These are phyloP conservation scores for Rousettus leschenaultii DNA, from an alignment of 2,113 vertebrate genomes.

Conservation along the genomic window DNA sequence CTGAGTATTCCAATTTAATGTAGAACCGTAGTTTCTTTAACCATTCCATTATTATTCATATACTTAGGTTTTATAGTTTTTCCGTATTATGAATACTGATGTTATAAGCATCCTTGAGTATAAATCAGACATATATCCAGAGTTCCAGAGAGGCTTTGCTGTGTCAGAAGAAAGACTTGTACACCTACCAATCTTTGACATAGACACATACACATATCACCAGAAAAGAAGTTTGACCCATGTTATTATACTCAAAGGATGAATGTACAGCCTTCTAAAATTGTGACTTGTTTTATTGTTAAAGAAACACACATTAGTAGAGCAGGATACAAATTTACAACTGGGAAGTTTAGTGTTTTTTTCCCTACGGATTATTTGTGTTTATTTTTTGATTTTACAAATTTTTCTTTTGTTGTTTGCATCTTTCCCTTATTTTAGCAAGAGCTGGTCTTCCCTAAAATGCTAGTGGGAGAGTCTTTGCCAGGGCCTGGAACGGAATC, in stretches of 20 bases:
- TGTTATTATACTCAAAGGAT: background rate
- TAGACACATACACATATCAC: background rate
- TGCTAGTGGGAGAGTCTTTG: background rate
- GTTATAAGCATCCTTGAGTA: background rate
- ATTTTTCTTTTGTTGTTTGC: background rate
- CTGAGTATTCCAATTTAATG: slow-evolving; percentile 5
- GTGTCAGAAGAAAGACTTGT: background rate
- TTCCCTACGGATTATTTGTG: background rate
- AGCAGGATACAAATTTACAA: background rate
- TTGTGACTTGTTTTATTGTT: background rate
- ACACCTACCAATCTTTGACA: background rate
- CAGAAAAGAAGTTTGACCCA: background rate
- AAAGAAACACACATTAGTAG: background rate
- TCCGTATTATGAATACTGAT: background rate
- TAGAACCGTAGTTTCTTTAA: slow-evolving; percentile 18
- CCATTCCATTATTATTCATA: background rate
- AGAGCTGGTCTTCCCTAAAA: background rate
- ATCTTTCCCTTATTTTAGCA: background rate
- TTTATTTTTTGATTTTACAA: background rate
- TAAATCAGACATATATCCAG: background rate
- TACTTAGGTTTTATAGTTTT: background rate
- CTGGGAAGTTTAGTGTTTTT: background rate
- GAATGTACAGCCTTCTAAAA: background rate
- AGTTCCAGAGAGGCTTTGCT: background rate
- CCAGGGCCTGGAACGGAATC: background rate